A percentile compares a stretch with the other conserved stretches of the same genome.
Conservation (phyloP, 35 echinoderm and acorn worm species). For the Strongylocentrotus purpuratus region DNA sequence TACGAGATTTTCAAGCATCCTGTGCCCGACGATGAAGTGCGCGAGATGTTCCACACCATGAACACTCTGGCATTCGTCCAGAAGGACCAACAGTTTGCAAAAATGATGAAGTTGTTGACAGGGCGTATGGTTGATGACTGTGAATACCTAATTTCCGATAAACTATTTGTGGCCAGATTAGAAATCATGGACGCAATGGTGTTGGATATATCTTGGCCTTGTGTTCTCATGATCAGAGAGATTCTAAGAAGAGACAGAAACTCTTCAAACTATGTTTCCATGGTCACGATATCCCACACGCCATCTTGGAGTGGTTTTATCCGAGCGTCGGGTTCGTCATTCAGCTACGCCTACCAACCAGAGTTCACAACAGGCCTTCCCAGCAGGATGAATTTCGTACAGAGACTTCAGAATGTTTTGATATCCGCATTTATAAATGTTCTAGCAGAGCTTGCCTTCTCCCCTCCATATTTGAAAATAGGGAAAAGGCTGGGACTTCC, state of each 20-base stretch:
- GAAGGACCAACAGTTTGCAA: not conserved
- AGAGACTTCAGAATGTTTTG: not conserved
- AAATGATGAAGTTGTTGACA: conserved; percentile 12
- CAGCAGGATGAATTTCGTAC: not conserved
- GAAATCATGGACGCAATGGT: not conserved
- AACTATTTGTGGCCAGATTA: not conserved
- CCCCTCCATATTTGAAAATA: not conserved
- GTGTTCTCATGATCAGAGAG: not conserved
- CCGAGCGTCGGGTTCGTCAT: not conserved
- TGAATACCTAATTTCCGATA: not conserved
- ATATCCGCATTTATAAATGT: not conserved
- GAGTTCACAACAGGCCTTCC: not conserved
- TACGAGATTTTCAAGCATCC: conserved; percentile 26
- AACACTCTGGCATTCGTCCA: conserved; percentile 47
- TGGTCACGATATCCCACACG: not conserved
- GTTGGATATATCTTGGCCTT: not conserved
- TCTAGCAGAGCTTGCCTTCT: not conserved
- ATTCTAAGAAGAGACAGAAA: not conserved
- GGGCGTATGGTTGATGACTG: not conserved
- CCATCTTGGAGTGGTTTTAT: conserved; percentile 30
- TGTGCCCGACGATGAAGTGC: conserved; percentile 20
- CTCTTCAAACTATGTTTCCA: not conserved
- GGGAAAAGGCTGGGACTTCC: not conserved
- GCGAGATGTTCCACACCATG: conserved; percentile 21
- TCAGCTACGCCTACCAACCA: not conserved